Evolutionary conservation across 2,888 invertebrate species (phyloP).

Genomic region (Catocala fraxini): DNA sequence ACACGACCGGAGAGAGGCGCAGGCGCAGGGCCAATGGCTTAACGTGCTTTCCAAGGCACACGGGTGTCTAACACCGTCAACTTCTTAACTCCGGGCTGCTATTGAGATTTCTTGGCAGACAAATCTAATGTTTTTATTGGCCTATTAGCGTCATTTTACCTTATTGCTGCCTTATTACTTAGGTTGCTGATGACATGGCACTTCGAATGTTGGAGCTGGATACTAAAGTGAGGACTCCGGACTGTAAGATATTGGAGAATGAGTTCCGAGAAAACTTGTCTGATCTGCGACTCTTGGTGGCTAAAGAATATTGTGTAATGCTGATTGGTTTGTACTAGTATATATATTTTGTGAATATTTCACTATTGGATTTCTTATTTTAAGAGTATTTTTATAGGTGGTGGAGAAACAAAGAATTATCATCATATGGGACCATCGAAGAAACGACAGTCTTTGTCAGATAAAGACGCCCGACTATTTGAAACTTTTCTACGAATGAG

Average conservation of each 20-base stretch:
- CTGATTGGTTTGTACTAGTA: slow-evolving; percentile 79
- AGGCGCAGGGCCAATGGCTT: too few relatives aligned
- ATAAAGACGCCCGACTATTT: slow-evolving; percentile 88
- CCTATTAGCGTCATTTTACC: too few relatives aligned
- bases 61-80: too few relatives aligned
- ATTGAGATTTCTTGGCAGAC: too few relatives aligned
- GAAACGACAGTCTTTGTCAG: slow-evolving; percentile 87
- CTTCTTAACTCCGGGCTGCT: too few relatives aligned
- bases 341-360: too few relatives aligned
- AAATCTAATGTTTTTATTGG: too few relatives aligned
- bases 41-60: too few relatives aligned
- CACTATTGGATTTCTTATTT: too few relatives aligned
- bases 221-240: slow-evolving; percentile 85
- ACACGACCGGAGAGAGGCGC: too few relatives aligned
- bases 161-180: slow-evolving; percentile 24
- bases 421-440: slow-evolving; percentile 89
- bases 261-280: slow-evolving; percentile 85
- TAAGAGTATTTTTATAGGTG: slow-evolving; percentile 58
- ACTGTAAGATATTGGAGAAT: slow-evolving; percentile 80
- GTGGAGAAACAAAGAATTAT: slow-evolving; percentile 82
- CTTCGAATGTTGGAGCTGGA: slow-evolving; percentile 81
- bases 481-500: slow-evolving; percentile 88
- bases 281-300: slow-evolving; percentile 87
- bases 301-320: slow-evolving; percentile 88
- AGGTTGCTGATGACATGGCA: slow-evolving; percentile 87